A percentile compares a stretch with the other conserved stretches of the same genome.
phyloP scores from a whole-genome alignment of 2,888 invertebrate genomes.

The Copidosoma aretas region DNA sequence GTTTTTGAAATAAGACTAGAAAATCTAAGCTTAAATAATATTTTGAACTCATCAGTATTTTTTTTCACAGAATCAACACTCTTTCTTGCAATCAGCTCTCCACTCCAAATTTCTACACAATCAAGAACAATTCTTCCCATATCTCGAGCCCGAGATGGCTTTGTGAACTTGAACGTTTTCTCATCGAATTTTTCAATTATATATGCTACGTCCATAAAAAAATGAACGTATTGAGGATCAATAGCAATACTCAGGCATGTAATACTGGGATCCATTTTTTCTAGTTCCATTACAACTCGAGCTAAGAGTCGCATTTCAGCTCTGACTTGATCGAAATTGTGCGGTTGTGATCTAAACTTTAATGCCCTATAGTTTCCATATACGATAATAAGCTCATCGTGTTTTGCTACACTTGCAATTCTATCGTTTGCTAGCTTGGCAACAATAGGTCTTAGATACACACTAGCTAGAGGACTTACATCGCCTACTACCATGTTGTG shows the following conservation, averaged over 20 bases:
- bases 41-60: background rate
- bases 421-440: constrained; percentile 22
- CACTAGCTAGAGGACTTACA: background rate
- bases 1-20: constrained; percentile 1
- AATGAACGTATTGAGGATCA: constrained; percentile 4
- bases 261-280: background rate
- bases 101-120: background rate
- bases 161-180: background rate
- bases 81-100: background rate
- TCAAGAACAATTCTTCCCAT: background rate
- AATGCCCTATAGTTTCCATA: constrained; percentile 26
- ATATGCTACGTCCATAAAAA: constrained; percentile 7
- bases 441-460: background rate
- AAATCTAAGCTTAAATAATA: background rate
- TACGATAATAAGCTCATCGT: constrained; percentile 22
- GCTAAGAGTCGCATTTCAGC: constrained; percentile 25
- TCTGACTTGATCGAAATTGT: constrained; percentile 29
- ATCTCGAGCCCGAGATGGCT: constrained; percentile 7
- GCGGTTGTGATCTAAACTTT: constrained; percentile 13
- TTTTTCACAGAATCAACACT: background rate
- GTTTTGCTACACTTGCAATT: constrained; percentile 1
- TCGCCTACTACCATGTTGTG: background rate
- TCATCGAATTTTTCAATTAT: background rate
- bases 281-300: background rate
- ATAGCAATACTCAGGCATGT: background rate